A percentile compares a stretch with the other conserved stretches of the same genome.
Conservation (phyloP, 2,888 invertebrate species). For the Heliconius ethilla region DNA sequence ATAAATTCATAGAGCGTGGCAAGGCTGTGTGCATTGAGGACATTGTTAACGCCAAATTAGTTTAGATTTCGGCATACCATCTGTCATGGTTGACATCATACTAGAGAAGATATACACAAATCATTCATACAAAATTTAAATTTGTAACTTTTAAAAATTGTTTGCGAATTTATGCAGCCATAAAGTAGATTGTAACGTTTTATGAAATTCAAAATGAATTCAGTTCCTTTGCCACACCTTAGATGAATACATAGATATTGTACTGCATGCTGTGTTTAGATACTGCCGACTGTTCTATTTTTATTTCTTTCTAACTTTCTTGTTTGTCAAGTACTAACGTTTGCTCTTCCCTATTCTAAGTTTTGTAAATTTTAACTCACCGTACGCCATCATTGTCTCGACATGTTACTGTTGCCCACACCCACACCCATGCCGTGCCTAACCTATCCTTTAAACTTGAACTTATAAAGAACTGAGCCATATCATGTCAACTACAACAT, state of each 20-base stretch:
- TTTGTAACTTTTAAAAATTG: slow-evolving; percentile 65
- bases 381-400: slow-evolving; percentile 70
- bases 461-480: slow-evolving; percentile 60
- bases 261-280: slow-evolving; percentile 70
- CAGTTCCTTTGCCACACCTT: slow-evolving; percentile 82
- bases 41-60: slow-evolving; percentile 80
- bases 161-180: slow-evolving; percentile 55
- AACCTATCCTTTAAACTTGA: slow-evolving; percentile 56
- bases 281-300: slow-evolving; percentile 58
- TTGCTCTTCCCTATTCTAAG: slow-evolving; percentile 56
- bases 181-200: slow-evolving; percentile 71
- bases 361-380: slow-evolving; percentile 59
- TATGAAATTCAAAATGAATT: slow-evolving; percentile 71
- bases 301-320: slow-evolving; percentile 56
- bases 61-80: slow-evolving; percentile 77
- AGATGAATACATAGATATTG: slow-evolving; percentile 69
- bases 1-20: slow-evolving; percentile 84
- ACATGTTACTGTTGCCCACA: slow-evolving; percentile 66
- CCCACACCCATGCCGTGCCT: slow-evolving; percentile 60
- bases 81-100: slow-evolving; percentile 74
- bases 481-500: slow-evolving; percentile 37
- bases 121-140: slow-evolving; percentile 68
- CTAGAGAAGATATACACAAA: slow-evolving; percentile 71
- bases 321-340: slow-evolving; percentile 59
- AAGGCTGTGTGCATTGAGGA: slow-evolving; percentile 87